Evolutionary conservation across 2,797 vertebrate genomes (phyloP).

Genomic region (Enteromius thamalakanensis): DNA sequence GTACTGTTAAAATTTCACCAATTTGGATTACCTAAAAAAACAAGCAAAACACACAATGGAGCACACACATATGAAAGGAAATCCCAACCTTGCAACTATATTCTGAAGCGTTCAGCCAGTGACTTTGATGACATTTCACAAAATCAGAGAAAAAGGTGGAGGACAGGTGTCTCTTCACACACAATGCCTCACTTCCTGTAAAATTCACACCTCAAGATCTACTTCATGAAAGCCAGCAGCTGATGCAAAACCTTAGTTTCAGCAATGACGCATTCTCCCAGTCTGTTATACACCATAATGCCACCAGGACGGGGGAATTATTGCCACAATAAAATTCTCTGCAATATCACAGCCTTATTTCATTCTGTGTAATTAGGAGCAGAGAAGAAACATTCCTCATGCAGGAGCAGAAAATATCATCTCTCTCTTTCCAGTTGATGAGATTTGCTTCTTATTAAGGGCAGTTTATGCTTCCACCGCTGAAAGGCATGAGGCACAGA

Average conservation of each 20-base stretch:
- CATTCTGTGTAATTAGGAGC: slow-evolving; percentile 61
- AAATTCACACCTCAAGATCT: slow-evolving; percentile 4
- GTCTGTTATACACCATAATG: slow-evolving; percentile 52
- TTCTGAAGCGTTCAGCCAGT: not conserved
- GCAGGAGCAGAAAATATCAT: slow-evolving; percentile 45
- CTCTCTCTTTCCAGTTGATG: slow-evolving; percentile 57
- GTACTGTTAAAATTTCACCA: not conserved
- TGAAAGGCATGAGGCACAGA: slow-evolving; percentile 50
- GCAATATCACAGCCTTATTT: slow-evolving; percentile 60
- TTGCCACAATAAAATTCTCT: slow-evolving; percentile 58
- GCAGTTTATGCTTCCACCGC: slow-evolving; percentile 58
- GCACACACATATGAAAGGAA: slow-evolving; percentile 2
- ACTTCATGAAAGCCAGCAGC: slow-evolving; percentile 30
- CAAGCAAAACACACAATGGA: not conserved
- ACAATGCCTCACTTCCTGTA: not conserved
- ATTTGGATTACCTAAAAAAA: not conserved
- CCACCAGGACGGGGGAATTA: slow-evolving; percentile 49
- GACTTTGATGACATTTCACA: slow-evolving; percentile 14
- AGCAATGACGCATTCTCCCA: slow-evolving; percentile 54
- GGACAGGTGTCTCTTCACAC: not conserved
- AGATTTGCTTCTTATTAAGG: slow-evolving; percentile 65
- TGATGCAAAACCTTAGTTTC: slow-evolving; percentile 55
- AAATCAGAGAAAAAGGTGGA: slow-evolving; percentile 14
- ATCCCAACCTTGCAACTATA: not conserved
- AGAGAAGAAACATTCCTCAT: slow-evolving; percentile 61